Conservation (phyloP, 1,140 invertebrate species). For the Papilio aristodemus region DNA sequence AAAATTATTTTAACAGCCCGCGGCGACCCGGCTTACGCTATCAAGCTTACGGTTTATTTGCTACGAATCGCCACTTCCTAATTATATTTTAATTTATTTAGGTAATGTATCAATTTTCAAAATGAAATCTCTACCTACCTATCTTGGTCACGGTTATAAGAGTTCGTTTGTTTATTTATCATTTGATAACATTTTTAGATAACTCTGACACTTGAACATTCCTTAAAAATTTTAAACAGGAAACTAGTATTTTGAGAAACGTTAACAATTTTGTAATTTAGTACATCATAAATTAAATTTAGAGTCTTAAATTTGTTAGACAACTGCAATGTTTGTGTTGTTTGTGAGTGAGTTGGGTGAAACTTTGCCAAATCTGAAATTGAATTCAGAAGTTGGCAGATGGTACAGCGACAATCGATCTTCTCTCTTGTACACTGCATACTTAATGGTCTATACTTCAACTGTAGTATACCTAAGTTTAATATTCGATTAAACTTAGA, state of each 20-base stretch:
- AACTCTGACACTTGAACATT: too few species aligned
- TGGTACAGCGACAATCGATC: constrained; percentile 20
- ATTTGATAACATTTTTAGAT: neutral
- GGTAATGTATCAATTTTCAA: neutral
- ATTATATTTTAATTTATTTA: neutral
- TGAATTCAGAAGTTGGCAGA: constrained; percentile 33
- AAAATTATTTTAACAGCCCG: constrained; percentile 23
- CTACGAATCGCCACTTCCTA: neutral
- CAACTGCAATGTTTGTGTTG: constrained; percentile 25
- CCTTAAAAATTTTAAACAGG: neutral
- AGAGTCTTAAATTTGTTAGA: constrained; percentile 21
- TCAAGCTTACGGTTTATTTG: neutral
- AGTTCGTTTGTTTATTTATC: too few species aligned
- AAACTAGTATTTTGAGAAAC: neutral
- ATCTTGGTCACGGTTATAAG: too few species aligned
- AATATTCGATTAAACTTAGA: neutral
- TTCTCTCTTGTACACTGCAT: constrained; percentile 12
- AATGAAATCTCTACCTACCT: too few species aligned
- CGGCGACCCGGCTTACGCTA: neutral
- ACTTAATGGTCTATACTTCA: neutral
- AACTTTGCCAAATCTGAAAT: constrained; percentile 33
- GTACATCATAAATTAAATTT: constrained; percentile 25
- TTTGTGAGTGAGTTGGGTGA: constrained; percentile 17
- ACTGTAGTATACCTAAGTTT: neutral
- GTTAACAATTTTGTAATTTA: neutral